These are phyloP conservation scores for Chelonus formosanus DNA, from an alignment of 2,888 invertebrate species.

Conservation along the genomic window DNA sequence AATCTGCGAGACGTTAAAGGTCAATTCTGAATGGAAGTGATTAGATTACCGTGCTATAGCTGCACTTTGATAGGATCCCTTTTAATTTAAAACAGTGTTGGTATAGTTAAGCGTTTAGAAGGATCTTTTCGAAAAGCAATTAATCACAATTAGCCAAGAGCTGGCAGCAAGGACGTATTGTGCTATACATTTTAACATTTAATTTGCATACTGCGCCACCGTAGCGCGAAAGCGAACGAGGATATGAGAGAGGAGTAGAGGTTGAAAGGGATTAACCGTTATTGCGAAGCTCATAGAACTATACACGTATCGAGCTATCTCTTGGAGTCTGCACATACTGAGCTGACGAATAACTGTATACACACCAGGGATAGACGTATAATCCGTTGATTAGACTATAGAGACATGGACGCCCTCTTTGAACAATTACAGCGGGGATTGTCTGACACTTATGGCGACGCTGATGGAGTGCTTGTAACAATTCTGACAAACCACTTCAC, in stretches of 20 bases:
- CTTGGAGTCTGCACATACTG: constrained; percentile 11
- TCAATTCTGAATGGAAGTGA: no score
- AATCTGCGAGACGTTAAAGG: not conserved
- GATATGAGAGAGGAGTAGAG: constrained; percentile 20
- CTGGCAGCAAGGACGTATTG: constrained; percentile 38
- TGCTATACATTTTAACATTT: constrained; percentile 45
- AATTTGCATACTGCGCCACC: constrained; percentile 43
- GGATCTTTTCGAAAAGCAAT: constrained; percentile 41
- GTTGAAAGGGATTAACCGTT: constrained; percentile 41
- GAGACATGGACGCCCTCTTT: constrained; percentile 31
- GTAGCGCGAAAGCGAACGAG: constrained; percentile 20
- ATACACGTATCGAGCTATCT: constrained; percentile 19
- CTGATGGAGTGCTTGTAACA: constrained; percentile 31
- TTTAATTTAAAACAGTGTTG: not conserved
- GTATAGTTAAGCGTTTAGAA: not conserved
- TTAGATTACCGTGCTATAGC: no score
- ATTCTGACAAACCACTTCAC: constrained; percentile 31
- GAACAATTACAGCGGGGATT: constrained; percentile 34
- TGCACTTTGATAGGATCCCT: no score
- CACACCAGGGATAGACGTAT: constrained; percentile 28
- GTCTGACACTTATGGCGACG: constrained; percentile 35
- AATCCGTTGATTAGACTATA: constrained; percentile 37
- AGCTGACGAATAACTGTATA: constrained; percentile 28
- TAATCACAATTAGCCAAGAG: constrained; percentile 44
- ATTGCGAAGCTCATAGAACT: constrained; percentile 39